These are phyloP conservation scores for Ceratosolen fusciceps DNA, from an alignment of 1,140 invertebrate genomes.

Conservation along the genomic window DNA sequence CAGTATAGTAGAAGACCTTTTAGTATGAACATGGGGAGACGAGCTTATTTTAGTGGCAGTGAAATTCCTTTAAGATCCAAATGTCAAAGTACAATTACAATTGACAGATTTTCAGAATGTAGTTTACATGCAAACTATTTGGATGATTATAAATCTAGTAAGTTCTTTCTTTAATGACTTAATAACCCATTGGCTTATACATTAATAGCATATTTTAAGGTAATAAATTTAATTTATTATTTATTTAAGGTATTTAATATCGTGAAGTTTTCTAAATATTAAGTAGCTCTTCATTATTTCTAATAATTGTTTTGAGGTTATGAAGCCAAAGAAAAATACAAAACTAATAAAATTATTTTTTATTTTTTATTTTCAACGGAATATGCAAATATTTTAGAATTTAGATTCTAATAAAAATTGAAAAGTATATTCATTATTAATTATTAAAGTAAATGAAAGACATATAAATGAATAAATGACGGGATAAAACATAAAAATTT, in stretches of 20 bases:
- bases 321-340: not conserved
- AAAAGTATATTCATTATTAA: too few relatives aligned
- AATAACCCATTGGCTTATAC: not conserved
- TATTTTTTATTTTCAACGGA: too few relatives aligned
- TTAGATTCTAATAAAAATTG: too few relatives aligned
- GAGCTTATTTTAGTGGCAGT: constrained; percentile 20
- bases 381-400: too few relatives aligned
- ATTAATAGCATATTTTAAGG: too few relatives aligned
- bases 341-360: not conserved
- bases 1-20: not conserved
- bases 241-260: too few relatives aligned
- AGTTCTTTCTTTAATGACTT: constrained; percentile 48
- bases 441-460: too few relatives aligned
- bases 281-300: not conserved
- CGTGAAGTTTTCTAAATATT: too few relatives aligned
- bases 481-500: too few relatives aligned
- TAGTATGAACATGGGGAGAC: constrained; percentile 29
- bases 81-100: constrained; percentile 57
- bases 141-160: constrained; percentile 50
- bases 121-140: constrained; percentile 56
- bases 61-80: constrained; percentile 57
- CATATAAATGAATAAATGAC: too few relatives aligned
- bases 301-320: constrained; percentile 12
- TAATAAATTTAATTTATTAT: too few relatives aligned
- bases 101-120: constrained; percentile 63